Evolutionary conservation across 1,140 invertebrate species (phyloP).

Genomic region (Sminthurinus signatus): DNA sequence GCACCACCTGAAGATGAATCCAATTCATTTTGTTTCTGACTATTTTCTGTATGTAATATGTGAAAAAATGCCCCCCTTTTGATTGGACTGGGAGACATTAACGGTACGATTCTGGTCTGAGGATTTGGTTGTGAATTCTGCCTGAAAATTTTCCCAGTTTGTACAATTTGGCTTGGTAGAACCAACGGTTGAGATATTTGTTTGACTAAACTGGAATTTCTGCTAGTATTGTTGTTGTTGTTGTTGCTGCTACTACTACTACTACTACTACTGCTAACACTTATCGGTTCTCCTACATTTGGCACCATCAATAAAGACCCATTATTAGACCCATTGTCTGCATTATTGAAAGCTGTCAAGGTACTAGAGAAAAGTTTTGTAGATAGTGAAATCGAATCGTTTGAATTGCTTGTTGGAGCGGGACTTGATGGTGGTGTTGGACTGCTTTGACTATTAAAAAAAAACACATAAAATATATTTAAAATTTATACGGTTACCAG

Average conservation of each 20-base stretch:
- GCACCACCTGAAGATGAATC: not conserved
- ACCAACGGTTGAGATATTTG: slow-evolving; percentile 16
- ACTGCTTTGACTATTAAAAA: slow-evolving; percentile 39
- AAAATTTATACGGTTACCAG: too few relatives aligned
- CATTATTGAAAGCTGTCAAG: slow-evolving; percentile 14
- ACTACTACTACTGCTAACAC: not conserved
- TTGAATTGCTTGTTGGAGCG: not conserved
- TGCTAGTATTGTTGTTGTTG: too few relatives aligned
- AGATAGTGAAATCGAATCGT: not conserved
- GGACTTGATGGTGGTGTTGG: slow-evolving; percentile 36
- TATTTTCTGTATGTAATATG: not conserved
- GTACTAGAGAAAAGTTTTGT: not conserved
- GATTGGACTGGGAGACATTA: not conserved
- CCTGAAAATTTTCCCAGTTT: not conserved
- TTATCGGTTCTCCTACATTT: not conserved
- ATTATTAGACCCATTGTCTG: not conserved
- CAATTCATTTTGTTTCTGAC: too few relatives aligned
- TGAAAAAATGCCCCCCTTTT: slow-evolving; percentile 12
- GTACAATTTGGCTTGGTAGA: not conserved
- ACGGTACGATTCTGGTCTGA: slow-evolving; percentile 1
- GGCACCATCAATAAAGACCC: slow-evolving; percentile 24
- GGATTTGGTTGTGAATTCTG: slow-evolving; percentile 48
- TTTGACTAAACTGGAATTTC: slow-evolving; percentile 17
- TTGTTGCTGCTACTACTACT: slow-evolving; percentile 2
- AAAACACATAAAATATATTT: slow-evolving; percentile 30